Base-by-base conservation (phyloP, 2,113 vertebrate species). In the Pseudolaguvia tuberculata region DNA sequence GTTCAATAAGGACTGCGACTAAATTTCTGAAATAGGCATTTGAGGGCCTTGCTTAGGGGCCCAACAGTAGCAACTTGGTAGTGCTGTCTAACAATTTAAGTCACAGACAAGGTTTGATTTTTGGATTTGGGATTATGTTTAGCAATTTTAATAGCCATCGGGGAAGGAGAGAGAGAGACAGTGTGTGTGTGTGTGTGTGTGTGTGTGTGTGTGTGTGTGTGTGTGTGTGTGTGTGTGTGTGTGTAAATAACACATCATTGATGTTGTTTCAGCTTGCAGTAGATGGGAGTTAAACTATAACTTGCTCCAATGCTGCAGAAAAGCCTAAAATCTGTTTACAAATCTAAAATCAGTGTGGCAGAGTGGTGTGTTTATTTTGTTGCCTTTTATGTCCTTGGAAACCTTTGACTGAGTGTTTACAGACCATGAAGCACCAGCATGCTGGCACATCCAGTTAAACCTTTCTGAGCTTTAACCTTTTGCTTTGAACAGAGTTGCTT, bases 401-500 rank as follows among this genome's bases (percentile, higher is more conserved):
- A 20, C 58, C 50, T 75, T 79, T 57, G 25, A 47, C 66, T 17
- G 27, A 47, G 20, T 39, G 50, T 31, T 35, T 79, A 23, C 21
- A 23, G 59, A 14, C 39, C 21, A 69, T 50, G 56, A 76, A 67
- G 50, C 20, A 45, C 21, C 51, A 35, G 50, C 25, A 39, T 52
- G 15, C 23, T 29, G 65, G 63, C 58, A 15, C 0, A 6, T 20
- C 20, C 66, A 59, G 55, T 31, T 52, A 21, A 73, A 13, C 50
- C 42, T 45, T 18, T 23, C 35, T 80, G 56, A 47, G 47, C 58
- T 69, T 76, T 57, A 14, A 57, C 66, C 65, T 45, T 81, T 61
- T 75, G 31, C 47, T 73, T 69, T 69, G 62, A 45, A 53, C 78
- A 78, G 75, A 61, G 70, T 25, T 21, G 27, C 23, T 29, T 48